Percentiles rank a stretch among this genome's conserved stretches.
Conservation (phyloP, 1,140 invertebrate genomes). For the Diabrotica virgifera region DNA sequence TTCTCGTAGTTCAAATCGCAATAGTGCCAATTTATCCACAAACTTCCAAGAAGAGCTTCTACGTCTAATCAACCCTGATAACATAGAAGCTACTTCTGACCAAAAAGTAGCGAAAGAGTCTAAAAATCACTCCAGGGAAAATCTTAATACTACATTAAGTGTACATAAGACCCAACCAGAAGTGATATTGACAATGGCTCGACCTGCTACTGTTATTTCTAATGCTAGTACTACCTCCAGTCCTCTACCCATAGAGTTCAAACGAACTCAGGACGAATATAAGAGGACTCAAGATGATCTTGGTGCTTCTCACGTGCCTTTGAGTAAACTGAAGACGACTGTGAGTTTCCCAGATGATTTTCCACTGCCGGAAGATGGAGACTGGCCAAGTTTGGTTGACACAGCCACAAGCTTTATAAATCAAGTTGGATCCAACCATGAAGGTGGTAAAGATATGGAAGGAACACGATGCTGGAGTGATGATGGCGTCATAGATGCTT, state of each 20-base stretch:
- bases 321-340: conserved; percentile 29
- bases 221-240: conserved; percentile 62
- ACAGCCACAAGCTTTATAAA: conserved; percentile 72
- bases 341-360: conserved; percentile 40
- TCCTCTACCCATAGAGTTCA: conserved; percentile 58
- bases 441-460: conserved; percentile 28
- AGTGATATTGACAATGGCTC: conserved; percentile 68
- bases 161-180: conserved; percentile 51
- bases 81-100: conserved; percentile 52
- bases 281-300: background rate
- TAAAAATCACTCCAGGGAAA: conserved; percentile 52
- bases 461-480: conserved; percentile 32
- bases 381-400: conserved; percentile 75
- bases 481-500: conserved; percentile 46
- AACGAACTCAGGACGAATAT: conserved; percentile 55
- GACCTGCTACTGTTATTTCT: conserved; percentile 70
- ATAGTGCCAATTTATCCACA: conserved; percentile 64
- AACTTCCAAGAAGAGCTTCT: conserved; percentile 86
- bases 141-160: conserved; percentile 49
- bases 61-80: conserved; percentile 84
- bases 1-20: conserved; percentile 50
- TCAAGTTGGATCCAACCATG: conserved; percentile 47
- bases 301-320: conserved; percentile 35
- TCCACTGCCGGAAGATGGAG: conserved; percentile 63
- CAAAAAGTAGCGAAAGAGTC: conserved; percentile 35